Base-by-base conservation (phyloP, 1,140 invertebrate genomes). In the Eupeodes corollae region DNA sequence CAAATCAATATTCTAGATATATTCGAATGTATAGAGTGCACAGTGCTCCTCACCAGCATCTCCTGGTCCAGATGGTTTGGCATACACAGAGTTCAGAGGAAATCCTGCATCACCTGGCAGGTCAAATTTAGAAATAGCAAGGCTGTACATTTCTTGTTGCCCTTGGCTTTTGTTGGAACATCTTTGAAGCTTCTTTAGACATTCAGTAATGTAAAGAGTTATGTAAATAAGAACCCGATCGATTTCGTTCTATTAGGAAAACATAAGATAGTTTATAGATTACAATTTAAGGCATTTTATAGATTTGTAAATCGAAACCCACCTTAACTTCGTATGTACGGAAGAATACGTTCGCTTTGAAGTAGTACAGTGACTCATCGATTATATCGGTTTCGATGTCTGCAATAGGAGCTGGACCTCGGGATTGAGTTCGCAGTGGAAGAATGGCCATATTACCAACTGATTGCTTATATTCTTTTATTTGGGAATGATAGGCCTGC, bases 281-380 rank as follows among this genome's bases (percentile, higher is more conserved):
- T n/a, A 10, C 9, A 15, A 9, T 19, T 5, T 31, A 37, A 13
- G 34, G 2, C 5, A 15, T 6, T 34, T 10, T 15, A 9, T 11
- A 8, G 43, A 47, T 47, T 56, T 75, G n/a, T n/a, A n/a, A n/a
- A n/a, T n/a, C n/a, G n/a, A n/a, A n/a, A n/a, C n/a, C n/a, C n/a
- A 89, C 87, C 79, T 96, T 97, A 47, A 98, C 94, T 75, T 99
- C 95, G 71, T 97, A 99, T 38, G 92, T 98, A 55, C 93, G 83
- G 68, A 99, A 99, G 70, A 99, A 99, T 8, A 99, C 94, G 74
- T 99, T 99, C 2, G 97, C 93, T 75, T 96, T 98, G 69, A 99
- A 99, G 68, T 83, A 99, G 63, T 88, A 88, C 10, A 99, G 73
- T 26, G 94, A 88, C 77, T 99, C 97, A 74, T 99, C 96, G 54